Conservation (phyloP, 2,797 vertebrate genomes). For the Heteromormyrus szaboi region DNA sequence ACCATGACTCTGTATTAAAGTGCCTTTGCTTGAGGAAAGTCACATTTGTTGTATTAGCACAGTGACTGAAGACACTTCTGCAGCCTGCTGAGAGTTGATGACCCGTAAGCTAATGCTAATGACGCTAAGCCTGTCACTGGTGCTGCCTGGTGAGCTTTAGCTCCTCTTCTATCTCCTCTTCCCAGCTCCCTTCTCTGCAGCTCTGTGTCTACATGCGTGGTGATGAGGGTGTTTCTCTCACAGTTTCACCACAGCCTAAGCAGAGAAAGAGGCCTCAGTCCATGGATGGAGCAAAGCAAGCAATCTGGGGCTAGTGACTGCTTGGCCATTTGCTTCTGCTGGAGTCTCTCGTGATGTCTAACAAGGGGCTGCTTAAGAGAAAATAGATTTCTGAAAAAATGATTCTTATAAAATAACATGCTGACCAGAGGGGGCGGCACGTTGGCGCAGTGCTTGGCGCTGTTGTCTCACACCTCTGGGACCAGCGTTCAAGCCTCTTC, state of each 20-base stretch:
- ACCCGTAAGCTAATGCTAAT: neutral
- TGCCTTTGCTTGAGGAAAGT: neutral
- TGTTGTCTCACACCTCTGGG: neutral
- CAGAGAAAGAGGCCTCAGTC: neutral
- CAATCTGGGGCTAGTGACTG: neutral
- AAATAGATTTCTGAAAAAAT: neutral
- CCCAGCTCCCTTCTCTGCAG: neutral
- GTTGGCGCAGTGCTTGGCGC: neutral
- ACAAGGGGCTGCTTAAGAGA: neutral
- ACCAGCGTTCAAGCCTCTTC: neutral
- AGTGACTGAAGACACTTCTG: neutral
- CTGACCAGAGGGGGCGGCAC: neutral
- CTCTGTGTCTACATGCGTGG: neutral
- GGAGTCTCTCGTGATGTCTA: neutral
- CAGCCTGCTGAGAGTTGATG: neutral
- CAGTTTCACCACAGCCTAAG: neutral
- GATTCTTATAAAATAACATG: neutral
- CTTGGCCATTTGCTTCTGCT: neutral
- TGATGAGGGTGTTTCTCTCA: neutral
- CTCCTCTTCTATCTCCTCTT: neutral
- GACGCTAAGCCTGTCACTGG: neutral
- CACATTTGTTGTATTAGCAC: neutral
- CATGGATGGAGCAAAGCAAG: neutral
- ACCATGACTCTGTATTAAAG: neutral
- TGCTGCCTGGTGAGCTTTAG: neutral